Conservation (phyloP, 2,797 vertebrate species). For the Momotus momota region DNA sequence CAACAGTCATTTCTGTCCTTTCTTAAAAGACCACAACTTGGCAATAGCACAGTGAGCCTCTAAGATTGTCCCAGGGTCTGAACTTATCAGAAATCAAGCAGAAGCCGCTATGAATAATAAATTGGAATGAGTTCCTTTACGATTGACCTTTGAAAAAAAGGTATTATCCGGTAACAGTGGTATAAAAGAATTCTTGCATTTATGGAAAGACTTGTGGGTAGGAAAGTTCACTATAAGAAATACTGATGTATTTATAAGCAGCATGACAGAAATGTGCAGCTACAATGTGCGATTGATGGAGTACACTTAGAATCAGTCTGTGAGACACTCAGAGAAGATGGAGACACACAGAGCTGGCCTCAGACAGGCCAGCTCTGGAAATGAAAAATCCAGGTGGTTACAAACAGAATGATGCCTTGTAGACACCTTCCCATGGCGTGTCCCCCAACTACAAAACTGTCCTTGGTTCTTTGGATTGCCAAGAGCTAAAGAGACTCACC, state of each 20-base stretch:
- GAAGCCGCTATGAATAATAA: background rate
- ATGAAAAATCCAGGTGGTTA: background rate
- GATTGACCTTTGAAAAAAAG: constrained; percentile 3
- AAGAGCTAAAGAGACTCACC: background rate
- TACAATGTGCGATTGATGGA: background rate
- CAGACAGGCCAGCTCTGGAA: background rate
- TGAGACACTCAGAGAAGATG: background rate
- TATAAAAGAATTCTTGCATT: background rate
- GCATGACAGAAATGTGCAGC: background rate
- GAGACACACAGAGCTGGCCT: background rate
- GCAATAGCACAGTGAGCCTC: background rate
- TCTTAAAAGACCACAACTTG: background rate
- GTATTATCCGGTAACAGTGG: background rate
- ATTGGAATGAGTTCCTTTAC: background rate
- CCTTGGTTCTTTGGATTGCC: background rate
- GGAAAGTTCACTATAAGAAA: background rate
- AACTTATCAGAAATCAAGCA: background rate
- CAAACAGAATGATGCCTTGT: background rate
- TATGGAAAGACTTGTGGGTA: background rate
- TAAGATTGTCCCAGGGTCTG: background rate
- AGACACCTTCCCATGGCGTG: background rate
- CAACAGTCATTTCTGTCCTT: background rate
- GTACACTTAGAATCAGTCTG: background rate
- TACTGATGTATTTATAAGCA: background rate
- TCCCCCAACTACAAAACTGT: background rate